A percentile compares a stretch with the other conserved stretches of the same genome.
phyloP scores from a whole-genome alignment of 2,888 invertebrate genomes.

The Andrena praecox region DNA sequence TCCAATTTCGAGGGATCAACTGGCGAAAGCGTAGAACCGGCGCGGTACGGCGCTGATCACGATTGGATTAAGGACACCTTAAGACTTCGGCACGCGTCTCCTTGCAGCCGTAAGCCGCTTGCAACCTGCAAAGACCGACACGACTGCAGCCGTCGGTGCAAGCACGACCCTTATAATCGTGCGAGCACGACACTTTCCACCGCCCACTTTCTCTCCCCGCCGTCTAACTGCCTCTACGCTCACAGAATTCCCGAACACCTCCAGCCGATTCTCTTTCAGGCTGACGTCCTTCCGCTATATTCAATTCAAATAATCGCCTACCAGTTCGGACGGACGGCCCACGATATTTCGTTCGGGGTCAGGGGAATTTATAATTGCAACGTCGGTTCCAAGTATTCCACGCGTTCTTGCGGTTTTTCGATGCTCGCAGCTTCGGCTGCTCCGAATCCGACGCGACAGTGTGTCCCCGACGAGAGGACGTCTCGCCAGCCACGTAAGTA shows the following conservation, averaged over 20 bases:
- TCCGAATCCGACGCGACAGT: conserved; percentile 41
- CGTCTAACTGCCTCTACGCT: not conserved
- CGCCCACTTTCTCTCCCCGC: not conserved
- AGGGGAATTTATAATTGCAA: conserved; percentile 11
- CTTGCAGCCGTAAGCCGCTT: conserved; percentile 55
- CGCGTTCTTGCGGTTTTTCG: not conserved
- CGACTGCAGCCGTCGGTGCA: not conserved
- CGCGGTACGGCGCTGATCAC: conserved; percentile 63
- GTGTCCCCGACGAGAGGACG: conserved; percentile 42
- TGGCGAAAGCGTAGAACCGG: conserved; percentile 54
- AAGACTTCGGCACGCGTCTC: conserved; percentile 69
- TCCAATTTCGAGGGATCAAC: conserved; percentile 73
- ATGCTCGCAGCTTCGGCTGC: conserved; percentile 26
- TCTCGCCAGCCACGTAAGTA: conserved; percentile 45
- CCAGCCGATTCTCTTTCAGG: not conserved
- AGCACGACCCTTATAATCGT: not conserved
- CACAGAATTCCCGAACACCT: not conserved
- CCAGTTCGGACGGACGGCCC: no score
- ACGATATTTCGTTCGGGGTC: not conserved
- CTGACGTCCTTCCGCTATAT: not conserved
- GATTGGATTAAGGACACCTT: conserved; percentile 71
- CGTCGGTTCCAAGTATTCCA: not conserved
- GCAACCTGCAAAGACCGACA: conserved; percentile 30
- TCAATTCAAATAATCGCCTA: not conserved
- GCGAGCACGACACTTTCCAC: not conserved